Base-by-base conservation (phyloP, 1,140 invertebrate genomes). In the Drusus annulatus region DNA sequence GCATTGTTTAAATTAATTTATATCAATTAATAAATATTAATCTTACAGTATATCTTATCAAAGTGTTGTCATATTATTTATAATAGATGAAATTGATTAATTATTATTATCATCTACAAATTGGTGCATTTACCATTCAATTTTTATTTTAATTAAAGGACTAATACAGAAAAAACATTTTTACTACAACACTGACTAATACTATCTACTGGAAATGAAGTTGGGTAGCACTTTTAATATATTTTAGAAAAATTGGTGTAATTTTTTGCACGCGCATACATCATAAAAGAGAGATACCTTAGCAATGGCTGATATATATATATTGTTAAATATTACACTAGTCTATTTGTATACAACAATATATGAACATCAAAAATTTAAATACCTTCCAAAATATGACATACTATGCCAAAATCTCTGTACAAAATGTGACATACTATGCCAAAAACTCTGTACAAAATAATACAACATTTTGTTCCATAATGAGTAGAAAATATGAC, bases 191-290 rank as follows among this genome's bases (percentile, higher is more conserved):
- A 45, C 0, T 13, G 36, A 45, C 36, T 45, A 71, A 10, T 52
- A 54, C 25, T 25, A 71, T 71, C n/a, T 21, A 69, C 21, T 71
- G 50, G 68, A 71, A 54, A 71, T 71, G 68, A 71, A 36, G 17
- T 52, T 50, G 25, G 54, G 68, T 71, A 71, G 63, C 68, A 71
- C 50, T 71, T 71, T 71, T 65, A 65, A n/a, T 10, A 71, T 23
- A 25, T 51, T 15, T 68, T 68, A 54, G 10, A 23, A 51, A 71
- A 71, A 71, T 71, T 71, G 68, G 68, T 71, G 68, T 71, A 71
- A 21, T 52, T 17, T 52, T 71, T 51, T 60, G 56, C 60, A 36
- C 13, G 28, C 21, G 21, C n/a, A 54, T 23, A 52, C 51, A 71
- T 71, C n/a, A 25, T 25, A 52, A 45, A 45, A 45, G 36, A 45